Conservation (phyloP, 2,113 vertebrate genomes). For the Brachypodius melanocephalos region DNA sequence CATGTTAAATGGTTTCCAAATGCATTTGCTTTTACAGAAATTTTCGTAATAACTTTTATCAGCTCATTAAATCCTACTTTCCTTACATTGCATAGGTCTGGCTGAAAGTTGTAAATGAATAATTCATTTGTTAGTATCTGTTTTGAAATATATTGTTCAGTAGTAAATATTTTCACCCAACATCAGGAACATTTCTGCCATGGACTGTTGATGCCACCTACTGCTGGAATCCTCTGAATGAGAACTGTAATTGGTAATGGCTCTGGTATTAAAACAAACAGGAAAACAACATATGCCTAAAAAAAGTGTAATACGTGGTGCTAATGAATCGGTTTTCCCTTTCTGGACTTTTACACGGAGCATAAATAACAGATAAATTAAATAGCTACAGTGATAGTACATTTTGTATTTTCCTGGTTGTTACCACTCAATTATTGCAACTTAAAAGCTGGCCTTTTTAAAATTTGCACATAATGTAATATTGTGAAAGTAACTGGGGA, state of each 20-base stretch:
- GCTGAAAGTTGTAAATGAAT: neutral
- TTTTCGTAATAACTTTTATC: neutral
- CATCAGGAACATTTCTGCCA: neutral
- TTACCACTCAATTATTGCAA: neutral
- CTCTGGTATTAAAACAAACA: neutral
- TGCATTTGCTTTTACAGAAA: neutral
- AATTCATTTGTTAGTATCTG: neutral
- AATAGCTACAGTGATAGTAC: neutral
- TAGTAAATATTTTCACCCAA: neutral
- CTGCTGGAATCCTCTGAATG: neutral
- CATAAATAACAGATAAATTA: neutral
- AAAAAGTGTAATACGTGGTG: neutral
- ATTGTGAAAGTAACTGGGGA: neutral
- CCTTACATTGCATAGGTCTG: neutral
- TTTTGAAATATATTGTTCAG: neutral
- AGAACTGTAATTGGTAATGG: neutral
- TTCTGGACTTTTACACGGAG: neutral
- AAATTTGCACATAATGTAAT: neutral
- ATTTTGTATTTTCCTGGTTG: neutral
- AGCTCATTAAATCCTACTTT: neutral
- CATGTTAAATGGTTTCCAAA: neutral
- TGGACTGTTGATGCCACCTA: neutral
- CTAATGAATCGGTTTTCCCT: neutral
- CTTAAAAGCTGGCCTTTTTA: neutral
- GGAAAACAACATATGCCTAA: neutral